Evolutionary conservation across 2,797 vertebrate species (phyloP), one percentile per base, ranked within the genome.

Genomic region (Leptodactylus fallax): DNA sequence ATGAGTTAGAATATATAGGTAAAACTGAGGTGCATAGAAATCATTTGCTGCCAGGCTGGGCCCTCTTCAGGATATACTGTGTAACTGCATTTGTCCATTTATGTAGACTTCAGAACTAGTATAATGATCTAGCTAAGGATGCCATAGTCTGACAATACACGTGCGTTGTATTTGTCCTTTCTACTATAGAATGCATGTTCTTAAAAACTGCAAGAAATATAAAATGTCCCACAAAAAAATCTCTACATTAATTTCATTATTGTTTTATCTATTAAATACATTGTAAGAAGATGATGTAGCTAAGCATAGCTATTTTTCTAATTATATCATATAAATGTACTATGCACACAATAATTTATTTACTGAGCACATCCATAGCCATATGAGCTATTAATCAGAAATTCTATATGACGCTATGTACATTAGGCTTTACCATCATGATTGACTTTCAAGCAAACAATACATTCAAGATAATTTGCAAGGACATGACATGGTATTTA

Each of bases 41-140:
- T 49, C 53, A 85, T 80, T 55, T 63, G 27, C 63, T 71, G 23
- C 76, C 27, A 82, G 47, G 27, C 36, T 72, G 36, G 12, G 76
- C 87, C 87, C 83, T 85, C 87, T 88, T 60, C 87, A 81, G 87
- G 79, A 49, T 81, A 23, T 3, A 23, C 19, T 23, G 13, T 76
- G 23, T 79, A 72, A 88, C 47, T 78, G 27, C 86, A 63, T 47
- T 25, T 25, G n/a, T 47, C 21, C 49, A 21, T 36, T 36, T 36
- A 36, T 36, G 36, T 36, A 36, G 36, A 36, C 36, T 36, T 36
- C 36, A 36, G 36, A 36, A 36, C 36, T 36, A 36, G 36, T 36
- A 36, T 36, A 36, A 36, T 36, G 36, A 36, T 36, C 36, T 36
- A 36, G 4, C 36, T 36, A 1, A 36, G 1, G 4, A 36, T 36